phyloP scores from a whole-genome alignment of 1,140 invertebrate species.

The Lordiphosa clarofinis region DNA sequence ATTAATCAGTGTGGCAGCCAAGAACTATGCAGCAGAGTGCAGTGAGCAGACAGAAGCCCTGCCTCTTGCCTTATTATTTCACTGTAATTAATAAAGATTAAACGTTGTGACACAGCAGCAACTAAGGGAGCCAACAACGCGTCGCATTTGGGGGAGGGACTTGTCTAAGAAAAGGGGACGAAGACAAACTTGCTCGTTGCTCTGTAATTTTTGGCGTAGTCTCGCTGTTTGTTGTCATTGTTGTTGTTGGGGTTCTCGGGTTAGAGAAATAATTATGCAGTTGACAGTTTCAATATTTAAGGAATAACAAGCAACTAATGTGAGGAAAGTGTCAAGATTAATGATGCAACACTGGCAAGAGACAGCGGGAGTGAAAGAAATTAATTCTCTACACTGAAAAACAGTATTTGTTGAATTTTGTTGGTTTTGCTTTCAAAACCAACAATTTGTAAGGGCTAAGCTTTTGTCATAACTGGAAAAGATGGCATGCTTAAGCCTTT shows the following conservation, averaged over 20 bases:
- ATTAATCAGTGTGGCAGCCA: slow-evolving; percentile 53
- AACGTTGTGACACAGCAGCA: slow-evolving; percentile 68
- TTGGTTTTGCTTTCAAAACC: no score
- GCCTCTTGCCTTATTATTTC: slow-evolving; percentile 61
- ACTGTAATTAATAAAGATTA: slow-evolving; percentile 78
- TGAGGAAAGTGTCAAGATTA: slow-evolving; percentile 43
- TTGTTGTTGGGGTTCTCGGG: slow-evolving; percentile 7
- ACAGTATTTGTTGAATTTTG: no score
- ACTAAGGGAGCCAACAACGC: not conserved
- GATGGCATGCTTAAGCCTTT: no score
- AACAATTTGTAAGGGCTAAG: no score
- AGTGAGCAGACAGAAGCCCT: no score
- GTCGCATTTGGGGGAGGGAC: no score
- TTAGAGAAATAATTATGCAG: slow-evolving; percentile 51
- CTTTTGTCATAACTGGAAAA: no score
- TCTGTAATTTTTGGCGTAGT: slow-evolving; percentile 53
- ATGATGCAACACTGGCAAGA: slow-evolving; percentile 31
- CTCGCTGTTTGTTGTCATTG: slow-evolving; percentile 7
- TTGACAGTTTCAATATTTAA: slow-evolving; percentile 72
- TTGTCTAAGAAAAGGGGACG: not conserved
- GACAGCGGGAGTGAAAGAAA: slow-evolving; percentile 3
- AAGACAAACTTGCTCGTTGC: slow-evolving; percentile 27
- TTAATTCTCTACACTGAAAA: no score
- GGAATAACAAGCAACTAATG: slow-evolving; percentile 40
- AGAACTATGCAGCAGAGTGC: no score